Evolutionary conservation across 1,140 invertebrate genomes (phyloP), one percentile per base, ranked within the genome.

Genomic region (Dendroctonus ponderosae): DNA sequence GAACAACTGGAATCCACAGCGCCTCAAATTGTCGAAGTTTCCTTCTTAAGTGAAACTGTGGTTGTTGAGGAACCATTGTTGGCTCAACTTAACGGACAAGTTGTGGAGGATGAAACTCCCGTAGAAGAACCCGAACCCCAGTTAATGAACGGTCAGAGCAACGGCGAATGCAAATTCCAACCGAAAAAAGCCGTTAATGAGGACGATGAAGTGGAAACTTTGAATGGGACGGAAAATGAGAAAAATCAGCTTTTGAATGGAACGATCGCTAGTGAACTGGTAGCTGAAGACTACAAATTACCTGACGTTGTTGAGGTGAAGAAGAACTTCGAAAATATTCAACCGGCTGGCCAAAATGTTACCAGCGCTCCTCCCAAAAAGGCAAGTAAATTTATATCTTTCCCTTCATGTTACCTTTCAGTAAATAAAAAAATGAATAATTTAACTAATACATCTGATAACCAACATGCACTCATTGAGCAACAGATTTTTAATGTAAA

Each of bases 241-340:
- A 7, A 11, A 40, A 50, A 53, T 15, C 48, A 26, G 26, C 26
- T 41, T 8, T 41, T 62, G 49, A 61, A 52, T 43, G 57, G 57
- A 12, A 67, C 49, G 7, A 61, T 67, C 40, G 65, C 65, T n/a
- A 61, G 39, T 52, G 65, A 67, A 44, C 37, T 67, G 6, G 44
- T 44, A 2, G 38, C 15, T 56, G 65, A 67, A 42, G 65, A 67
- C 39, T 67, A 67, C 39, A 54, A 60, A 39, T 44, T 67, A 12
- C 65, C 65, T n/a, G 65, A 67, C 8, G 57, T 67, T 7, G 41
- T 48, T 7, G 43, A 61, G 41, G 57, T 67, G 12, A 67, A 67
- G 51, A 67, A 67, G 43, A 59, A 67, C 37, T 67, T 67, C 41
- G 65, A 67, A 40, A 12, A 53, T 11, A 14, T 54, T n/a, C 15